Evolutionary conservation across 1,140 invertebrate genomes (phyloP), one percentile per base, ranked within the genome.

Genomic region (Trichonephila clavata): DNA sequence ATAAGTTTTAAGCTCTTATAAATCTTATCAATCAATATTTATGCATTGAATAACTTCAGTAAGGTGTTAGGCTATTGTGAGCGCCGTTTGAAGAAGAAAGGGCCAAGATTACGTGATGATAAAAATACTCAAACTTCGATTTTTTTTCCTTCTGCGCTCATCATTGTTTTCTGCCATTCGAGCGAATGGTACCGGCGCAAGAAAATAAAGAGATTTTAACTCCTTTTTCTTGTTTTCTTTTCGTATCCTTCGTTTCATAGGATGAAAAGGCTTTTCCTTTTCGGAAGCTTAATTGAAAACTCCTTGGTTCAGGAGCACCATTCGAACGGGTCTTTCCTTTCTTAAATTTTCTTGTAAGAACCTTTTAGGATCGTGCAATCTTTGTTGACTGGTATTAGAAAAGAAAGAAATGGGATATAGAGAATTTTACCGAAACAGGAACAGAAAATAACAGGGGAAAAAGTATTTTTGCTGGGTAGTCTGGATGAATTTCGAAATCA

Each of bases 191-290:
- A 8, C 20, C 3, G 86, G 27, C 16, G 24, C 32, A 16, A 63
- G 50, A 87, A 84, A 84, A 84, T 84, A 84, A 84, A 32, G 83
- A 59, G 83, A 84, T 84, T 87, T 87, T 87, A 87, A 87, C 86
- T 87, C 86, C 43, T 63, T 87, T 87, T 65, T 32, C 60, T 87
- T 21, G 86, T 63, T 87, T 87, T 63, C 59, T 87, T 87, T 57
- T 87, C 32, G 86, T 63, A 57, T 87, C 86, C 24, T 87, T 57
- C 60, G 59, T 14, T 39, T 18, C 21, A 13, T 4, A 2, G 86
- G 59, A 87, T 87, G 60, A 87, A 87, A 87, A 63, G 86, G 32
- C 60, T 87, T 87, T 86, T 87, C 86, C 50, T 39, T 39, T 87
- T 24, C 60, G 59, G 61, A 63, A 57, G 86, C 61, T 87, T 87